These are phyloP conservation scores for Odocoileus virginianus DNA, from an alignment of 2,113 vertebrate species.

Conservation along the genomic window DNA sequence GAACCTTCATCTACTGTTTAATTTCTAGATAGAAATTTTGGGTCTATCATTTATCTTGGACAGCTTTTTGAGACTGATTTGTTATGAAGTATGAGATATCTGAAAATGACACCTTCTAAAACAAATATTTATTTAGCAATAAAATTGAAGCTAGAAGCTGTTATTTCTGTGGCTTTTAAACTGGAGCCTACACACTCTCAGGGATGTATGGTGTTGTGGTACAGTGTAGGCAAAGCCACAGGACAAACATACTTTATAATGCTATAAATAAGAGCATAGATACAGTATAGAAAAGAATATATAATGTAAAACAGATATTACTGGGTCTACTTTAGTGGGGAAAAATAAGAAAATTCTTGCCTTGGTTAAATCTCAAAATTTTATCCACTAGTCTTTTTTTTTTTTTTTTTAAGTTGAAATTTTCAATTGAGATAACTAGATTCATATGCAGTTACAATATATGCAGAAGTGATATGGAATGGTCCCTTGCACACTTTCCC, in stretches of 20 bases:
- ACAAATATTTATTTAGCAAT: neutral
- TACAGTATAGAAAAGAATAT: neutral
- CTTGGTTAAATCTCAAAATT: neutral
- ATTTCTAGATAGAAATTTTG: neutral
- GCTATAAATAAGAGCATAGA: neutral
- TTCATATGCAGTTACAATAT: neutral
- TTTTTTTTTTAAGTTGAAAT: neutral
- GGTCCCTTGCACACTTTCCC: neutral
- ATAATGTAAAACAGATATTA: neutral
- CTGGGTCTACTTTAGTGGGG: neutral
- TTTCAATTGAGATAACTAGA: neutral
- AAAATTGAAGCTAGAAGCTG: neutral
- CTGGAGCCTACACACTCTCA: neutral
- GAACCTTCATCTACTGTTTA: neutral
- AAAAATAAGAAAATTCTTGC: neutral
- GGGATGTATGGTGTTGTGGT: neutral
- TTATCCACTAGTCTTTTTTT: neutral
- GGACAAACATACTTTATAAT: neutral
- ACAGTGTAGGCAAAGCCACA: neutral
- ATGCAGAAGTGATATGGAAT: neutral
- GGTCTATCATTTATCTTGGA: neutral
- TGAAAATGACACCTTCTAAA: slow-evolving; percentile 21
- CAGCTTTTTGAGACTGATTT: neutral
- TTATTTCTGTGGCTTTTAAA: neutral
- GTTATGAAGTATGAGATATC: neutral